Evolutionary conservation across 2,113 vertebrate genomes (phyloP), one percentile per base, ranked within the genome.

Genomic region (Redunca redunca): DNA sequence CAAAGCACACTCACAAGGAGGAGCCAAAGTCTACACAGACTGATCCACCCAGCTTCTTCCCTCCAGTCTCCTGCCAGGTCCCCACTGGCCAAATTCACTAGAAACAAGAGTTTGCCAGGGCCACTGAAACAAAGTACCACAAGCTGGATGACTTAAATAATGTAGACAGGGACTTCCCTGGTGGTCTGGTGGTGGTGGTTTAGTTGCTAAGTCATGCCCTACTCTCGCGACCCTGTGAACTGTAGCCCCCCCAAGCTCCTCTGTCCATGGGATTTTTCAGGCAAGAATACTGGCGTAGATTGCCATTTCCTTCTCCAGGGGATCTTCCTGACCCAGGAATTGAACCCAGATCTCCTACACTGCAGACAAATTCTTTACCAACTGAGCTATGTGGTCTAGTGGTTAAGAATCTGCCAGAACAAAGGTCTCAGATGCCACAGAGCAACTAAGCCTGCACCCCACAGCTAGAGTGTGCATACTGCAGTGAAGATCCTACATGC

Each of bases 131-230:
- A 28, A 78, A 85, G 21, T 28, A 46, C 28, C 33, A n/a, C 25
- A 14, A 53, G 28, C 21, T 14, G 15, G 12, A 25, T 14, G 7
- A 5, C 46, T 91, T 85, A 62, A 46, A 21, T 26, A 62, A 74
- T 74, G 71, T 23, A 74, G 11, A 25, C 12, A 74, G 21, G 36
- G 71, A 25, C 6, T 25, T 74, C 71, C 71, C 71, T 43, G 21
- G 36, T 74, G 36, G 11, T 74, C 36, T 14, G 21, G 21, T 74
- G 11, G 1, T 74, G 17, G n/a, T 71, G 67, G 19, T 71, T 71
- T 71, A 71, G 67, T 36, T 21, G 4, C 19, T 71, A 40, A 71
- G 19, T 71, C 10, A 6, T 71, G 10, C 6, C n/a, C 0, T 1
- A 40, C 10, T 71, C 67, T 40, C 40, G 4, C 0, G 2, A 71